phyloP scores from a whole-genome alignment of 2,113 vertebrate genomes.

The Pelmatolapia mariae region DNA sequence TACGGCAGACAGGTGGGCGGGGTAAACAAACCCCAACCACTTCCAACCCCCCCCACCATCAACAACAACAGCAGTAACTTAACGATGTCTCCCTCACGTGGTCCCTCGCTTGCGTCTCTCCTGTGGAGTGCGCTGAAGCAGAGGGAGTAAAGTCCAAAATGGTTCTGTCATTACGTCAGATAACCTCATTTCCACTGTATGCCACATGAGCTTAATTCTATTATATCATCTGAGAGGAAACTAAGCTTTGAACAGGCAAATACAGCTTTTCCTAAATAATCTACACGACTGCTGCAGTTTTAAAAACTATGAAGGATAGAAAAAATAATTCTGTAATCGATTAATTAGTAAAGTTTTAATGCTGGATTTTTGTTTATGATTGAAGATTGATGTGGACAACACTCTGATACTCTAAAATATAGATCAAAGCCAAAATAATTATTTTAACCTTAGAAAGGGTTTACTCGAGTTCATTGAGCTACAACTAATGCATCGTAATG shows the following conservation, averaged over 20 bases:
- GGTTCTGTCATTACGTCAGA: not conserved
- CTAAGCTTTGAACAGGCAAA: not conserved
- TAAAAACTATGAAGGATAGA: not conserved
- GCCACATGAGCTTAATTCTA: not conserved
- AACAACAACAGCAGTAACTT: not conserved
- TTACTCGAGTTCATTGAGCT: not conserved
- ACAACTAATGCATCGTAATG: not conserved
- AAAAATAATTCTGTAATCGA: not conserved
- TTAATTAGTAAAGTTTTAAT: not conserved
- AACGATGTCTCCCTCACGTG: not conserved
- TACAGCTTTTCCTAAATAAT: not conserved
- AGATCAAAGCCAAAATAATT: not conserved
- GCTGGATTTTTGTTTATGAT: not conserved
- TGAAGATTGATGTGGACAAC: not conserved
- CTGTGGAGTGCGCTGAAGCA: not conserved
- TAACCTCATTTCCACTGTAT: not conserved
- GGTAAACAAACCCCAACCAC: not conserved
- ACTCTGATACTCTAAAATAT: not conserved
- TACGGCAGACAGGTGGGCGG: slow-evolving; percentile 15
- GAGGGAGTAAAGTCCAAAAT: not conserved
- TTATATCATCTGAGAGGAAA: not conserved
- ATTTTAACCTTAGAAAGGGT: not conserved
- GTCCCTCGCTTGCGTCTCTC: not conserved
- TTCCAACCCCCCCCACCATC: not conserved
- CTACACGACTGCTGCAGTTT: not conserved